These are phyloP conservation scores for Oeneis ivallda DNA, from an alignment of 2,888 invertebrate genomes.

Conservation along the genomic window DNA sequence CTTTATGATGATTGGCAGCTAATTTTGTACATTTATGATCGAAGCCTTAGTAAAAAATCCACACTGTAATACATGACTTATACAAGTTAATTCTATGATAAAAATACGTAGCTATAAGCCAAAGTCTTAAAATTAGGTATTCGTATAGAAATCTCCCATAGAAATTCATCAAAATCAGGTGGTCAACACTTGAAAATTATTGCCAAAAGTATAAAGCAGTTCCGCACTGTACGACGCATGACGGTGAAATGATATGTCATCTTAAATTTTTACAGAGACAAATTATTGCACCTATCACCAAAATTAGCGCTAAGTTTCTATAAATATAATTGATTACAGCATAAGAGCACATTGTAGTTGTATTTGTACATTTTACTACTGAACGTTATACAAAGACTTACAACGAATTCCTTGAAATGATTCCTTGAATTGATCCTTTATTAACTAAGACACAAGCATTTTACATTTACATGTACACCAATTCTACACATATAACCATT, in stretches of 20 bases:
- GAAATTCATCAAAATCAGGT: constrained; percentile 3
- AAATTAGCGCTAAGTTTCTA: constrained; percentile 13
- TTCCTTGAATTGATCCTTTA: too few relatives aligned
- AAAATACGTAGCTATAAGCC: neutral
- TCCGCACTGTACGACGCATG: constrained; percentile 2
- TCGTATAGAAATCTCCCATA: neutral
- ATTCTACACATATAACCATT: neutral
- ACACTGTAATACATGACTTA: too few relatives aligned
- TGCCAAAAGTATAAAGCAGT: constrained; percentile 10
- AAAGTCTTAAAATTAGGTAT: constrained; percentile 11
- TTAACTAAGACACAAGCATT: neutral
- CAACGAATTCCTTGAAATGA: too few relatives aligned
- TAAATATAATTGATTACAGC: constrained; percentile 4
- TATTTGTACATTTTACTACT: constrained; percentile 7
- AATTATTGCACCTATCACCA: constrained; percentile 24
- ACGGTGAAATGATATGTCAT: neutral
- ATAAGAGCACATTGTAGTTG: constrained; percentile 17
- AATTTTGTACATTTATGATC: too few relatives aligned
- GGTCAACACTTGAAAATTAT: constrained; percentile 8
- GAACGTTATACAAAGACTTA: neutral
- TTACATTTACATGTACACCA: neutral
- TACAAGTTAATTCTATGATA: too few relatives aligned
- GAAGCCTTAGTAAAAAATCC: too few relatives aligned
- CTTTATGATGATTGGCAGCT: too few relatives aligned
- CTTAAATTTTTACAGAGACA: neutral